These are phyloP conservation scores for Popillia japonica DNA, from an alignment of 1,140 invertebrate genomes.

Conservation along the genomic window DNA sequence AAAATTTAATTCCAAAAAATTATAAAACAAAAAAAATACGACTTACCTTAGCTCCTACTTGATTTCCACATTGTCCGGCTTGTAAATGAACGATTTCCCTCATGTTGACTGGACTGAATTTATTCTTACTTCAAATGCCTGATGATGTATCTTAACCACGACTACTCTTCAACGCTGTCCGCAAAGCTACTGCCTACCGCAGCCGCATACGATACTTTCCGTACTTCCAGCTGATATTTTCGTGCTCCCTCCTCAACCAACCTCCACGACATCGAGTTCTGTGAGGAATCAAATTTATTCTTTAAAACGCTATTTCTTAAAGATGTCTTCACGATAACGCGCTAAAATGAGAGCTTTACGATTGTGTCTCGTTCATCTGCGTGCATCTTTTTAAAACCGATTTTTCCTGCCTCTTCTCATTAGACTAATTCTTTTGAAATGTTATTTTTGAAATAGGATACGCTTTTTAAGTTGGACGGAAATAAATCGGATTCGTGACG, in stretches of 20 bases:
- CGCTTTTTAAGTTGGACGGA: too few species aligned
- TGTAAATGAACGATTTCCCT: constrained; percentile 56
- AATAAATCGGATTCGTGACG: too few species aligned
- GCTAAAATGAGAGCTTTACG: background rate
- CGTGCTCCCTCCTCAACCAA: background rate
- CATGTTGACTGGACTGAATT: constrained; percentile 45
- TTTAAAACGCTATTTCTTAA: background rate
- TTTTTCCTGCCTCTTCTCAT: too few species aligned
- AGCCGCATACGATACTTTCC: background rate
- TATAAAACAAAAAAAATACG: too few species aligned
- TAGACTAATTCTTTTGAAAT: too few species aligned
- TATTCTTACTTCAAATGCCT: constrained; percentile 11
- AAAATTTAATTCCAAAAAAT: too few species aligned
- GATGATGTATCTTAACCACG: background rate
- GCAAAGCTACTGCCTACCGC: background rate
- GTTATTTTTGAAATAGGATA: too few species aligned
- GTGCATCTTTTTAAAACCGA: background rate
- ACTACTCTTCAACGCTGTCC: background rate
- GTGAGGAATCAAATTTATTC: background rate
- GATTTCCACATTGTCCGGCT: constrained; percentile 55
- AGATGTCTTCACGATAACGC: background rate
- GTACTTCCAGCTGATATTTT: background rate
- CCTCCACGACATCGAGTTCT: background rate
- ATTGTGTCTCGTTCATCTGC: background rate
- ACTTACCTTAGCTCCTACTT: constrained; percentile 55